Conservation (phyloP, 2,888 invertebrate species). For the Drosophila kambysellisi region DNA sequence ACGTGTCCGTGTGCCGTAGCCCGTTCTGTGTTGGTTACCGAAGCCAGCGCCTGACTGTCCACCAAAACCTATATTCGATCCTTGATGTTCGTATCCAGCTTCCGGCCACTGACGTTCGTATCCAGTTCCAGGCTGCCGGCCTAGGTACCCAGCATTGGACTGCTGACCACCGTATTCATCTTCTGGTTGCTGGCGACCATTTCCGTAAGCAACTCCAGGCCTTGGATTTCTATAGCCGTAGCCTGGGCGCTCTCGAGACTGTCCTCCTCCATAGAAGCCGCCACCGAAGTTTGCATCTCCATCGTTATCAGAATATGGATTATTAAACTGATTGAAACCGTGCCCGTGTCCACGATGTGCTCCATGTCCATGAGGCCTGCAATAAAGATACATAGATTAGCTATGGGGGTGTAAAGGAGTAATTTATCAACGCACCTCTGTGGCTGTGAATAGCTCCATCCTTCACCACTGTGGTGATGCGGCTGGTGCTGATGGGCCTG, state of each 20-base stretch:
- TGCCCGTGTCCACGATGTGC: conserved; percentile 2
- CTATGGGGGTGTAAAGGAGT: background rate
- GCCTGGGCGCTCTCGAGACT: background rate
- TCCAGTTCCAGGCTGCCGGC: background rate
- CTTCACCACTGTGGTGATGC: conserved; percentile 35
- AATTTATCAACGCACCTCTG: conserved; percentile 18
- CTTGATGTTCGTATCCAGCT: background rate
- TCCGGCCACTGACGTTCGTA: background rate
- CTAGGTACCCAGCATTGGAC: background rate
- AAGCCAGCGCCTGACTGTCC: background rate
- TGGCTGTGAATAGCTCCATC: conserved; percentile 16
- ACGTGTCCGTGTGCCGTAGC: background rate
- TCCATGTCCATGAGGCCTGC: conserved; percentile 1
- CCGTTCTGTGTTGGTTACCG: conserved; percentile 2
- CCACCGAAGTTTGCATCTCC: background rate
- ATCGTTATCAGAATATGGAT: background rate
- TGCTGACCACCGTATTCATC: background rate
- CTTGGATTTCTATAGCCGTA: background rate
- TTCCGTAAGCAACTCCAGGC: background rate
- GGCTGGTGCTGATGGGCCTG: conserved; percentile 37
- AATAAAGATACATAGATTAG: conserved; percentile 3
- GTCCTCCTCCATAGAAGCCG: background rate
- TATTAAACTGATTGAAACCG: background rate
- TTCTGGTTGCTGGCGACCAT: background rate
- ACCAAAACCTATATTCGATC: background rate